These are phyloP conservation scores for Noctua comes DNA, from an alignment of 2,888 invertebrate species.

Conservation along the genomic window DNA sequence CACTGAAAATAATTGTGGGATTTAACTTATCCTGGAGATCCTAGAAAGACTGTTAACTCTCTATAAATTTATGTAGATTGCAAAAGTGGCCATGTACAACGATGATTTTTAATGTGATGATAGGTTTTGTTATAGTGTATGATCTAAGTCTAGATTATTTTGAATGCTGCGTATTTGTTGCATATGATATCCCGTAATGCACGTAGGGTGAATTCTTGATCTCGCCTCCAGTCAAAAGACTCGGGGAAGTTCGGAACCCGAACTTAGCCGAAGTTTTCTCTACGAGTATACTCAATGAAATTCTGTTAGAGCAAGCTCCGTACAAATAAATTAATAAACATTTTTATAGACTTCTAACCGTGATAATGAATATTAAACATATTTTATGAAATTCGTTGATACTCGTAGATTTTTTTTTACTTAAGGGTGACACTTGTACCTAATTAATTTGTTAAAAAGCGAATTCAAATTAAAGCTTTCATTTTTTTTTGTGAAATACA, in stretches of 20 bases:
- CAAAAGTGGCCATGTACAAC: not conserved
- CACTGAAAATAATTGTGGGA: no score
- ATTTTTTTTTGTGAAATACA: not conserved
- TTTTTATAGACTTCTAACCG: no score
- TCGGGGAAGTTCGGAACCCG: constrained; percentile 3
- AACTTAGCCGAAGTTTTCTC: constrained; percentile 4
- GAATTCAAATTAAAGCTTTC: not conserved
- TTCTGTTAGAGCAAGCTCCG: constrained; percentile 7
- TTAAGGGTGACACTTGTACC: not conserved
- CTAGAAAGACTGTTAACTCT: not conserved
- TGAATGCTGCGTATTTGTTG: not conserved
- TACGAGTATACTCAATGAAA: not conserved
- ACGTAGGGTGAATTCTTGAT: not conserved
- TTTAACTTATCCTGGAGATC: not conserved
- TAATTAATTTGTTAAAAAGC: constrained; percentile 20
- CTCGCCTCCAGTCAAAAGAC: not conserved
- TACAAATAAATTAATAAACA: constrained; percentile 42
- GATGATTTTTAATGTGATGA: no score
- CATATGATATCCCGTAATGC: not conserved
- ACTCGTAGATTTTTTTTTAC: not conserved
- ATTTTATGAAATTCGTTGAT: not conserved
- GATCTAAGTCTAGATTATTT: not conserved
- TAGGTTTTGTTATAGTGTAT: no score
- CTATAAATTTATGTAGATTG: not conserved
- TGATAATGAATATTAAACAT: constrained; percentile 39